These are phyloP conservation scores for Hiodon alosoides DNA, from an alignment of 2,113 vertebrate genomes.

Conservation along the genomic window DNA sequence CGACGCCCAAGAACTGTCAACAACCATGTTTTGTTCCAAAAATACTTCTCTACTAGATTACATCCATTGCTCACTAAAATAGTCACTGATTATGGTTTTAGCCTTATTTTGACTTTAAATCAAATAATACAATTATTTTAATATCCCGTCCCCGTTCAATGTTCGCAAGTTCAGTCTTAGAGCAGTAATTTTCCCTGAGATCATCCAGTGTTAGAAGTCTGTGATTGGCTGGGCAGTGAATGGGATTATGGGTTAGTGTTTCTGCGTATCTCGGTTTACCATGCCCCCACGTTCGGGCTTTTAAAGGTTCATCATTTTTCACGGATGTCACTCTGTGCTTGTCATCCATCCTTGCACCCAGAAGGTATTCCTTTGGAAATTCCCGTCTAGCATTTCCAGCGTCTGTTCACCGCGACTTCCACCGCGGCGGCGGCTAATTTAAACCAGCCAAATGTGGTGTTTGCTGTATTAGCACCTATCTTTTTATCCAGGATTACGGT, in stretches of 20 bases:
- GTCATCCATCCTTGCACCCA: neutral
- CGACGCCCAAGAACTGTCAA: too few relatives aligned
- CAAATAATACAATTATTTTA: neutral
- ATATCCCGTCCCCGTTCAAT: neutral
- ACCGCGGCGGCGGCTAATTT: neutral
- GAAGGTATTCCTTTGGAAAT: neutral
- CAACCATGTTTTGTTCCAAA: too few relatives aligned
- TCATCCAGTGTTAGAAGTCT: neutral
- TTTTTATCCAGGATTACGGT: conserved; percentile 20
- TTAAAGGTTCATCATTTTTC: neutral
- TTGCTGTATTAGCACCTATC: conserved; percentile 8
- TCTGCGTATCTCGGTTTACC: neutral
- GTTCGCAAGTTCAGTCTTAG: neutral
- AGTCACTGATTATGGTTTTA: neutral
- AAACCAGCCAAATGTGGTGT: conserved; percentile 1
- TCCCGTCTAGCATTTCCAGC: neutral
- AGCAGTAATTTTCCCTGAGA: neutral
- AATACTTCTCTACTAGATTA: too few relatives aligned
- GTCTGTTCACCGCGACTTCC: neutral
- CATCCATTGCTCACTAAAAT: neutral
- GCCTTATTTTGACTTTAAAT: neutral
- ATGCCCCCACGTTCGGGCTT: neutral
- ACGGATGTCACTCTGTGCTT: neutral
- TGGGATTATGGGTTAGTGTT: neutral
- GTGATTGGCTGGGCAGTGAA: neutral